A percentile compares a stretch with the other conserved stretches of the same genome.
phyloP scores from a whole-genome alignment of 2,888 invertebrate genomes.

The Hedya salicella region DNA sequence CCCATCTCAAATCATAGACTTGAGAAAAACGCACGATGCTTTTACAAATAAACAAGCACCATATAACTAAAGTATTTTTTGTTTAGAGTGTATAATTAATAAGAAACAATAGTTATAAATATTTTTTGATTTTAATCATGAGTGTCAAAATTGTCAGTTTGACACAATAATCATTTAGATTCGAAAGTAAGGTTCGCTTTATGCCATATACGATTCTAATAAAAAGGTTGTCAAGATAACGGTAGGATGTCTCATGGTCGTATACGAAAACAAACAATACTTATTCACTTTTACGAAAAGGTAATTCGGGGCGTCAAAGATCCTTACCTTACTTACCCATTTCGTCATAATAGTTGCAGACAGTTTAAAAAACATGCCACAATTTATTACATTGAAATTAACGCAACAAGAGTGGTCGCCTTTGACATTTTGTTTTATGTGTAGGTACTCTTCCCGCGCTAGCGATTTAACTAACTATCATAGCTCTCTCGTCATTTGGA shows the following conservation, averaged over 20 bases:
- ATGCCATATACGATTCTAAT: conserved; percentile 7
- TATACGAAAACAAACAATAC: neutral
- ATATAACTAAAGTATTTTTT: conserved; percentile 46
- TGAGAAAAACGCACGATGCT: conserved; percentile 56
- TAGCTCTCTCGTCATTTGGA: too few species aligned
- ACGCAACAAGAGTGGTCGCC: too few species aligned
- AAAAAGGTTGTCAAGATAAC: conserved; percentile 6
- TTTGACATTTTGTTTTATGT: too few species aligned
- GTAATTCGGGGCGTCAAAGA: neutral
- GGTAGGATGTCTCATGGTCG: neutral
- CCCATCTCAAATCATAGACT: conserved; percentile 65
- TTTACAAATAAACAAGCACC: conserved; percentile 63
- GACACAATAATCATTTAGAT: conserved; percentile 52
- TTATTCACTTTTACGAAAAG: neutral
- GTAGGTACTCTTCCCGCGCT: too few species aligned
- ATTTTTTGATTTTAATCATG: conserved; percentile 51
- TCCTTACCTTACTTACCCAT: conserved; percentile 2
- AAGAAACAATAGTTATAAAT: conserved; percentile 50
- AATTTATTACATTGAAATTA: too few species aligned
- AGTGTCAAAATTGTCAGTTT: conserved; percentile 53
- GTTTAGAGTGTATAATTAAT: conserved; percentile 53
- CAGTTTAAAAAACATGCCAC: too few species aligned
- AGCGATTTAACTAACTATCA: too few species aligned
- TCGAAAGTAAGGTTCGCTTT: conserved; percentile 48
- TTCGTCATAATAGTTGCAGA: neutral